phyloP scores from a whole-genome alignment of 2,113 vertebrate genomes.

The Apodemus speciosus region DNA sequence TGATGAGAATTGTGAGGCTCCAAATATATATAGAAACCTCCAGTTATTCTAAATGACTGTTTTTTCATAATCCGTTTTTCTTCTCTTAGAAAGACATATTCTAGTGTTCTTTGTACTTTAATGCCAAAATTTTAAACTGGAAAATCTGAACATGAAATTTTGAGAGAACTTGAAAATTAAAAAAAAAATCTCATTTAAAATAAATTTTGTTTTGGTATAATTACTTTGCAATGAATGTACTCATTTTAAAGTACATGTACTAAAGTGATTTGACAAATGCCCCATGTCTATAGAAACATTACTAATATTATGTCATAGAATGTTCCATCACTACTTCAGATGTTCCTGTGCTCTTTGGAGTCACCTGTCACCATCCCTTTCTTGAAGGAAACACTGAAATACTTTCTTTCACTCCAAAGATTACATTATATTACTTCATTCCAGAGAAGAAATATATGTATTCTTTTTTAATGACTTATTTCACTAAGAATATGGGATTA shows the following conservation, averaged over 20 bases:
- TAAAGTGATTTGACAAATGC: background rate
- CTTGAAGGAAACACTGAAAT: background rate
- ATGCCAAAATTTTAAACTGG: slow-evolving; percentile 42
- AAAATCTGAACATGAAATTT: slow-evolving; percentile 29
- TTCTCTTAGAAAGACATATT: slow-evolving; percentile 17
- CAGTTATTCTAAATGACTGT: slow-evolving; percentile 20
- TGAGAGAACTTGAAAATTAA: background rate
- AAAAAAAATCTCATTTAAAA: background rate
- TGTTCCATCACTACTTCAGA: background rate
- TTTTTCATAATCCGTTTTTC: background rate
- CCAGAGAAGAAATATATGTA: background rate
- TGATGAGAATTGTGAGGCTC: slow-evolving; percentile 7
- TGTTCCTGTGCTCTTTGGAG: background rate
- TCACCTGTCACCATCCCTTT: background rate
- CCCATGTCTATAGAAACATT: background rate
- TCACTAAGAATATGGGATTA: background rate
- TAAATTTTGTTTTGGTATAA: slow-evolving; percentile 28
- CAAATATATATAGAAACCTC: background rate
- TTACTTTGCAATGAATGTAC: background rate
- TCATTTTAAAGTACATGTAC: slow-evolving; percentile 4
- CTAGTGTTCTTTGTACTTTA: background rate
- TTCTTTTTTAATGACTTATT: slow-evolving; percentile 6
- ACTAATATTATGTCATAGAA: background rate
- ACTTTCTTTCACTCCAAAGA: slow-evolving; percentile 4
- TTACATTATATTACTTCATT: slow-evolving; percentile 39